Base-by-base conservation (phyloP, 2,113 vertebrate genomes). In the Tursiops truncatus region DNA sequence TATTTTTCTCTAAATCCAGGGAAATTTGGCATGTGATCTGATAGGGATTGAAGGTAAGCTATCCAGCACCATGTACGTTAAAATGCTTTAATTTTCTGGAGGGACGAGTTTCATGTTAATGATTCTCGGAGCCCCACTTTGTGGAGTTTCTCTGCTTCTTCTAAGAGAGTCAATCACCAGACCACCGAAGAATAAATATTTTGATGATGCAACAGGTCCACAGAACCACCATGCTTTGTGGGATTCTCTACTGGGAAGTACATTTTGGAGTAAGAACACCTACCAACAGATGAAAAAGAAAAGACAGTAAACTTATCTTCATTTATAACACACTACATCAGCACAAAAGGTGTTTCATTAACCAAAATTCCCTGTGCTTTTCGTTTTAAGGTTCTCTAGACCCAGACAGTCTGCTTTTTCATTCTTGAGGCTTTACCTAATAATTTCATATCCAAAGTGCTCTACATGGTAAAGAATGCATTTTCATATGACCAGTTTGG, bases 21-120 rank as follows among this genome's bases (percentile, higher is more conserved):
- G 63, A 74, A 71, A 88, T 97, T 95, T 76, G 88, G 2, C 60
- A 89, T 89, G 31, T 77, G 26, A 87, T 8, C n/a, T 88, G 77
- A 95, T 83, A 84, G 74, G n/a, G 53, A 60, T 31, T 47, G 33
- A 88, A 90, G 83, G 70, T 23, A 7, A 95, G 23, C 28, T 50
- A 88, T 56, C 33, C 90, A 44, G 68, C 81, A 47, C 68, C 62
- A 92, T 36, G 93, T 58, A 36, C 3, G 65, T 53, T 84, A 53
- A 79, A 85, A 85, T 0, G 58, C 36, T 63, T 90, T 84, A 73
- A 3, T n/a, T 96, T 74, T 50, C 60, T 94, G 67, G 65, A 50
- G 77, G 70, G 91, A 89, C 76, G 26, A 28, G 13, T 77, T 94
- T 96, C 20, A 60, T 26, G 23, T 88, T 95, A 95, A 92, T 50